These are phyloP conservation scores for Henricia sp. DNA, from an alignment of 53 echinoderm and acorn worm genomes.

Conservation along the genomic window DNA sequence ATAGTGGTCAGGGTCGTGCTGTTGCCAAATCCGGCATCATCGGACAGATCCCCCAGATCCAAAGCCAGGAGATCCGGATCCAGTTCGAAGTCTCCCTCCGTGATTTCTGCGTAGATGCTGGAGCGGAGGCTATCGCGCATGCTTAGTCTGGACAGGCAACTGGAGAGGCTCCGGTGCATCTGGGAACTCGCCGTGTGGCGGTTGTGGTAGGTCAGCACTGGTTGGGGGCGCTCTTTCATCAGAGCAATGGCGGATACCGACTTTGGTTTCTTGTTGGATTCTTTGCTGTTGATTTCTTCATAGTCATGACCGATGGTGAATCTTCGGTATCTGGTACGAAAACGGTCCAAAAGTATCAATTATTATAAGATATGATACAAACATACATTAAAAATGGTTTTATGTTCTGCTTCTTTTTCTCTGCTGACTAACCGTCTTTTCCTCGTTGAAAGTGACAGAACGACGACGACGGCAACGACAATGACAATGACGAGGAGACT, in stretches of 20 bases:
- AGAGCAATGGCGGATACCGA: constrained; percentile 42
- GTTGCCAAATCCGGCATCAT: constrained; percentile 2
- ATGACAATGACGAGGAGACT: constrained; percentile 50
- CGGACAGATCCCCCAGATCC: constrained; percentile 26
- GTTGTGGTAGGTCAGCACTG: constrained; percentile 56
- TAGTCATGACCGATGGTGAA: constrained; percentile 58
- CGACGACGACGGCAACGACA: constrained; percentile 26
- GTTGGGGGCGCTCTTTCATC: constrained; percentile 29
- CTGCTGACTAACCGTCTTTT: constrained; percentile 15
- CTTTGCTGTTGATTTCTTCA: constrained; percentile 48
- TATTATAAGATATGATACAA: neutral
- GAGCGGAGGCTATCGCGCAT: constrained; percentile 74
- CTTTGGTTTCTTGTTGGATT: neutral
- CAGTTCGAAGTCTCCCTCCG: constrained; percentile 39
- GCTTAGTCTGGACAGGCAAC: constrained; percentile 69
- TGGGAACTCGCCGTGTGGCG: constrained; percentile 37
- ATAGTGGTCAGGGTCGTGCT: constrained; percentile 48
- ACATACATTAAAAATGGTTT: neutral
- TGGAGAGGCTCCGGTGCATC: constrained; percentile 53
- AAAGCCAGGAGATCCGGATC: too few relatives aligned
- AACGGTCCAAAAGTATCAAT: neutral
- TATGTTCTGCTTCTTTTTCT: neutral
- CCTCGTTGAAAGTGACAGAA: constrained; percentile 12
- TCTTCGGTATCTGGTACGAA: constrained; percentile 16
- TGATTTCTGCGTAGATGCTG: constrained; percentile 94